Evolutionary conservation across 2,113 vertebrate genomes (phyloP).

Genomic region (Clinocottus analis): DNA sequence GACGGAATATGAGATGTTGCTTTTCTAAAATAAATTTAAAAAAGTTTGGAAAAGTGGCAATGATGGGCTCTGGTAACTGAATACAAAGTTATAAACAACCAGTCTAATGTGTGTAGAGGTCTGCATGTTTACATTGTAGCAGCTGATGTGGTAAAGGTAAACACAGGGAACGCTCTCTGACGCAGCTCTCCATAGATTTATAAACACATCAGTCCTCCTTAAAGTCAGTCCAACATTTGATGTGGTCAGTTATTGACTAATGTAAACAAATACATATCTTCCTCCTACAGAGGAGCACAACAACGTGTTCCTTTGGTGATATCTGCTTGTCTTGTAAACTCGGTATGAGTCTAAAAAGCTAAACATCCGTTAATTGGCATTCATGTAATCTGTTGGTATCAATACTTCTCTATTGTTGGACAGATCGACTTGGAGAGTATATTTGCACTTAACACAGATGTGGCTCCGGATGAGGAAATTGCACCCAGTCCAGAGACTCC

Average conservation of each 20-base stretch:
- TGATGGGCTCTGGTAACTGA: no score
- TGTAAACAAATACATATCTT: not conserved
- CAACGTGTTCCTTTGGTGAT: not conserved
- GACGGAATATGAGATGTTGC: no score
- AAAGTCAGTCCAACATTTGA: not conserved
- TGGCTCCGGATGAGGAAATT: constrained; percentile 93
- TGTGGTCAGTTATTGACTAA: not conserved
- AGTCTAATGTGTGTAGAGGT: no score
- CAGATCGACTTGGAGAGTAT: constrained; percentile 98
- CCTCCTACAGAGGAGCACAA: not conserved
- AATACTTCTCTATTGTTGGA: constrained; percentile 39
- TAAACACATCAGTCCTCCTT: not conserved
- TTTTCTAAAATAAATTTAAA: no score
- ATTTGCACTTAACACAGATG: constrained; percentile 97
- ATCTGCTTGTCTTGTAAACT: not conserved
- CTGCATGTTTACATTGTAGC: no score
- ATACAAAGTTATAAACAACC: no score
- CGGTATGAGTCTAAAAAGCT: not conserved
- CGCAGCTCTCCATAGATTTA: no score
- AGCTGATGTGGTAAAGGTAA: no score
- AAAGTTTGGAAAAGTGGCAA: no score
- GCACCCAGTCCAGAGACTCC: constrained; percentile 90
- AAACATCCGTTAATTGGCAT: not conserved
- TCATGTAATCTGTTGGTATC: not conserved
- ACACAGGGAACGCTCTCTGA: not conserved